Evolutionary conservation across 2,888 invertebrate species (phyloP).

Genomic region (Rhamnusium bicolor): DNA sequence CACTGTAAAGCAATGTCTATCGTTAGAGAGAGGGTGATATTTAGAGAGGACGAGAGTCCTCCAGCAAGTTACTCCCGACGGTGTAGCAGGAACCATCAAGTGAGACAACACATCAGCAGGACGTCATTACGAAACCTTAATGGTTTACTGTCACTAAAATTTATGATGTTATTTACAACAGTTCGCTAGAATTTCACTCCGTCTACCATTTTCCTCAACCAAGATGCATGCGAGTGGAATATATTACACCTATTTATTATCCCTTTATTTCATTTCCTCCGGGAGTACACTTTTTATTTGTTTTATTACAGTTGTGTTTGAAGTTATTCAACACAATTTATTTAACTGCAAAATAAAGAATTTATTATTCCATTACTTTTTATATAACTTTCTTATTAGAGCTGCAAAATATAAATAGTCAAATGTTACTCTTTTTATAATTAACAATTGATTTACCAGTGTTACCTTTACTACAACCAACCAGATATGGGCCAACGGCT

Average conservation of each 20-base stretch:
- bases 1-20: slow-evolving; percentile 12
- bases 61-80: slow-evolving; percentile 24
- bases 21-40: slow-evolving; percentile 7
- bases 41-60: slow-evolving; percentile 12
- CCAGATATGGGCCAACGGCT: no score
- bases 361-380: neutral
- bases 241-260: slow-evolving; percentile 38
- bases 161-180: slow-evolving; percentile 50
- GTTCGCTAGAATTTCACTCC: slow-evolving; percentile 42
- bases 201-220: slow-evolving; percentile 14
- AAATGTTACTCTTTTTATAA: no score
- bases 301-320: slow-evolving; percentile 16
- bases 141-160: slow-evolving; percentile 55
- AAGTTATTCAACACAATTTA: slow-evolving; percentile 26
- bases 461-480: no score
- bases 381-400: neutral
- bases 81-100: slow-evolving; percentile 48
- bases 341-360: slow-evolving; percentile 1
- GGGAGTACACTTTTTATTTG: slow-evolving; percentile 20
- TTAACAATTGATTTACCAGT: no score
- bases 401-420: neutral
- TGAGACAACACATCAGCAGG: slow-evolving; percentile 52
- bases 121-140: slow-evolving; percentile 55
- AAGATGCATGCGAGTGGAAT: slow-evolving; percentile 30
- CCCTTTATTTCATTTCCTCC: slow-evolving; percentile 25